A percentile compares a stretch with the other conserved stretches of the same genome.
Conservation (phyloP, 2,888 invertebrate genomes). For the Stegana nigrithorax region DNA sequence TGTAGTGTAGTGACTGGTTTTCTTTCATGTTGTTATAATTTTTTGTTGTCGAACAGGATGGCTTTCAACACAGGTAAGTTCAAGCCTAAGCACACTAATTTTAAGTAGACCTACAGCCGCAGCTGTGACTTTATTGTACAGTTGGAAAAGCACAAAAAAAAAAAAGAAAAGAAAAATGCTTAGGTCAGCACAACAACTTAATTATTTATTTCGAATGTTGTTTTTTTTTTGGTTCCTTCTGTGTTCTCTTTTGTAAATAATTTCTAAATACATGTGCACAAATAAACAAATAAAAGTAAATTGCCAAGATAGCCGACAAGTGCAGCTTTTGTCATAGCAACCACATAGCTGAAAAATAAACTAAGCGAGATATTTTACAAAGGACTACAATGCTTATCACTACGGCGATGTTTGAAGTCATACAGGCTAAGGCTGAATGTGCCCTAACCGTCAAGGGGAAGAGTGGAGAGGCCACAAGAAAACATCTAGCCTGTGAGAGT, state of each 20-base stretch:
- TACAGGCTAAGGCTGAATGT: background rate
- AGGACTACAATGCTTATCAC: slow-evolving; percentile 11
- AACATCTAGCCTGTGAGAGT: too few relatives aligned
- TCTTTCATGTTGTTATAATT: background rate
- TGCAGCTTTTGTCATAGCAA: slow-evolving; percentile 30
- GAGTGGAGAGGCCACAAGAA: slow-evolving; percentile 24
- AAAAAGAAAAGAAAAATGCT: too few relatives aligned
- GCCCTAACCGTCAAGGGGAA: background rate
- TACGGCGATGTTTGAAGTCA: slow-evolving; percentile 11
- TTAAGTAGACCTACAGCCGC: too few relatives aligned
- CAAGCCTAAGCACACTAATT: too few relatives aligned
- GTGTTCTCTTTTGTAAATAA: too few relatives aligned
- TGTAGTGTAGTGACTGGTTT: background rate
- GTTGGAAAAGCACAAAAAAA: too few relatives aligned
- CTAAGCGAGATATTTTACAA: background rate
- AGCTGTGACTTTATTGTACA: too few relatives aligned
- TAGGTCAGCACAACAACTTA: too few relatives aligned
- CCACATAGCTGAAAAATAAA: background rate
- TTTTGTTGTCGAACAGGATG: too few relatives aligned
- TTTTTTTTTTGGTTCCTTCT: too few relatives aligned
- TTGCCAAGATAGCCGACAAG: slow-evolving; percentile 53
- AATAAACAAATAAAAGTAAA: slow-evolving; percentile 43
- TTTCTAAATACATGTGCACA: slow-evolving; percentile 16
- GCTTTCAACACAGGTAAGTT: too few relatives aligned
- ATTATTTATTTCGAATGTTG: too few relatives aligned